phyloP scores from a whole-genome alignment of 2,113 vertebrate genomes.

The Thryonomys swinderianus region DNA sequence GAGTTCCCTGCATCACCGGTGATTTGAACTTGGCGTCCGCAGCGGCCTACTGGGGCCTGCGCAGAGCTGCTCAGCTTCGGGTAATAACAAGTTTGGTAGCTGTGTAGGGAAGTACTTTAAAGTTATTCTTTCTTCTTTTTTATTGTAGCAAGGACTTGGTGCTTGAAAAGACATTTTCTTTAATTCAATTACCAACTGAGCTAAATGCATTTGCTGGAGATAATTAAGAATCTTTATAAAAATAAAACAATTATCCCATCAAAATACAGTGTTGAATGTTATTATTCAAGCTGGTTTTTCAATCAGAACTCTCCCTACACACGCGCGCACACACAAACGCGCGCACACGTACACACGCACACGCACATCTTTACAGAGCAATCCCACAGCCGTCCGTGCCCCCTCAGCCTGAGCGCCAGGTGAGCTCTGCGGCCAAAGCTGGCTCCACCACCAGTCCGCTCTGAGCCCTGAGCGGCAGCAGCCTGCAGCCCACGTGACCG shows the following conservation, averaged over 20 bases:
- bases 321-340: not conserved
- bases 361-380: not conserved
- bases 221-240: slow-evolving; percentile 79
- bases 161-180: slow-evolving; percentile 67
- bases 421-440: not conserved
- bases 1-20: rapidly evolving
- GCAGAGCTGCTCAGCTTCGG: not conserved
- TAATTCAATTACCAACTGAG: slow-evolving; percentile 75
- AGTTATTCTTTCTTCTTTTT: not conserved
- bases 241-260: slow-evolving; percentile 76
- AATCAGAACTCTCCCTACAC: not conserved
- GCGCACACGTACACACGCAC: not conserved
- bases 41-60: rapidly evolving
- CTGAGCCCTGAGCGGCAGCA: not conserved
- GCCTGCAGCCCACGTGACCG: not conserved
- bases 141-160: not conserved
- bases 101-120: not conserved
- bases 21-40: rapidly evolving
- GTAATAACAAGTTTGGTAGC: not conserved
- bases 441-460: rapidly evolving
- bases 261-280: slow-evolving; percentile 51
- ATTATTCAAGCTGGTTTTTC: not conserved
- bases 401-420: rapidly evolving
- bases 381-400: rapidly evolving
- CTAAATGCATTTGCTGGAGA: slow-evolving; percentile 71